Conservation (phyloP, 2,113 vertebrate species). For the Podilymbus podiceps region DNA sequence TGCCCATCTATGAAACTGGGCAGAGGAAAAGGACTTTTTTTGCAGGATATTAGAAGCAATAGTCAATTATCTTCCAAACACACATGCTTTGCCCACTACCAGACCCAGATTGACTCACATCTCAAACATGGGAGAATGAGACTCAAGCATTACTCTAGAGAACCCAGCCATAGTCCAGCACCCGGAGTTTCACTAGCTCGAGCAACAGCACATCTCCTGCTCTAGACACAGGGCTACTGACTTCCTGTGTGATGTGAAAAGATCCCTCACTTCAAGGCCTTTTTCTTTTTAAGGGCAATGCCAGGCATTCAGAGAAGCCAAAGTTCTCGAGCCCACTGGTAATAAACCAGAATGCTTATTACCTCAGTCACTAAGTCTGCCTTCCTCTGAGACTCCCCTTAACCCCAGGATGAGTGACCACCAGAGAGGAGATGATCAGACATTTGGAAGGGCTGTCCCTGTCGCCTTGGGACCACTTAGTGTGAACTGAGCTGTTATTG, state of each 20-base stretch:
- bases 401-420: neutral
- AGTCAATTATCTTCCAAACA: neutral
- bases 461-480: neutral
- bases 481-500: slow-evolving; percentile 18
- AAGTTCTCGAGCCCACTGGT: neutral
- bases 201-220: neutral
- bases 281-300: neutral
- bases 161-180: neutral
- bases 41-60: neutral
- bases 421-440: neutral
- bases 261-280: neutral
- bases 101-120: neutral
- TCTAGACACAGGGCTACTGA: neutral
- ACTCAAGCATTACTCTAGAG: neutral
- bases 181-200: neutral
- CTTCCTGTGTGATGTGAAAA: neutral
- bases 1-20: neutral
- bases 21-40: neutral
- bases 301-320: neutral
- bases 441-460: neutral
- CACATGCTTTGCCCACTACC: neutral
- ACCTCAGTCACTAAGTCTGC: neutral
- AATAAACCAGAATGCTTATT: neutral
- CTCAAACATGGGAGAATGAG: neutral
- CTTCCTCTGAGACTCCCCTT: neutral